Percentiles rank a stretch among this genome's conserved stretches.
Evolutionary conservation across 2,113 vertebrate genomes (phyloP).

Genomic region (Percina caprodes): DNA sequence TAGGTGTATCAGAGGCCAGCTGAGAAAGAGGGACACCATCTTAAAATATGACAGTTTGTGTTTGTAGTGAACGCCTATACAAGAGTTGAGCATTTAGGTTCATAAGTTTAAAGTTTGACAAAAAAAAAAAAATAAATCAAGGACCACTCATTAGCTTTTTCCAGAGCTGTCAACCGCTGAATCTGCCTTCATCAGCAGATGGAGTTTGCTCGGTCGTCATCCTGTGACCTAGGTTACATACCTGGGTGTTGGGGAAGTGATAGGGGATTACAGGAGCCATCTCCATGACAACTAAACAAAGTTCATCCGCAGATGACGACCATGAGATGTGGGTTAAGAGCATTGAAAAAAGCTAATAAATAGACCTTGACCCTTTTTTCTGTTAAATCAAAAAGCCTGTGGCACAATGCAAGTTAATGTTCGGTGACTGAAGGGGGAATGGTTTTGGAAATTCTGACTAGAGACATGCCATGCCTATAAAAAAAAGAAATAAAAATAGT

Average conservation of each 20-base stretch:
- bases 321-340: not conserved
- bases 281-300: not conserved
- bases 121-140: not conserved
- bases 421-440: too few relatives aligned
- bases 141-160: too few relatives aligned
- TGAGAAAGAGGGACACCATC: not conserved
- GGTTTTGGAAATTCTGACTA: too few relatives aligned
- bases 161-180: too few relatives aligned
- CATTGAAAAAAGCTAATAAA: not conserved
- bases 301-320: not conserved
- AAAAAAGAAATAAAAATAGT: too few relatives aligned
- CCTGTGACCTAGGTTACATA: too few relatives aligned
- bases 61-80: not conserved
- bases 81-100: not conserved
- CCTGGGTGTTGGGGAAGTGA: not conserved
- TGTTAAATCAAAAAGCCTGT: not conserved
- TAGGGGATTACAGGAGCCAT: too few relatives aligned
- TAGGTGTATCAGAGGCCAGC: not conserved
- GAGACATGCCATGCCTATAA: too few relatives aligned
- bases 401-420: too few relatives aligned
- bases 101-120: not conserved
- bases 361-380: not conserved
- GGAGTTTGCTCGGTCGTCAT: too few relatives aligned
- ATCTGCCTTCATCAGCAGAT: too few relatives aligned
- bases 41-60: not conserved